Evolutionary conservation across 2,888 invertebrate species (phyloP), one percentile per base, ranked within the genome.

Genomic region (Cosmia pyralina): DNA sequence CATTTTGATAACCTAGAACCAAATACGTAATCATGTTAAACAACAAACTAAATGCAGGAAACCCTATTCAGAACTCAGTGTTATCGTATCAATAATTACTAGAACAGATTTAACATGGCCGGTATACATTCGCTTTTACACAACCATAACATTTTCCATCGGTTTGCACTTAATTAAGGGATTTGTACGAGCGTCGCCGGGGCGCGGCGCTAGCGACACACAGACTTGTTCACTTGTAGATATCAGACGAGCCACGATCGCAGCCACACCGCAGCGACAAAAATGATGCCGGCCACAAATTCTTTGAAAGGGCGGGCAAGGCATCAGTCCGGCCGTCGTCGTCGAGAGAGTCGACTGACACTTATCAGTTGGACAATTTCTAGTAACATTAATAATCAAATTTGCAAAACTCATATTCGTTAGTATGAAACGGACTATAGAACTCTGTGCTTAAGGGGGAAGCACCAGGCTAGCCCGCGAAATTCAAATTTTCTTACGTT

Each of bases 111-210:
- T 87, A 75, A 84, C 82, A 86, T 71, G 68, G 58, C 58, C 70
- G 74, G 71, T 80, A 68, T 79, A 83, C 79, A 81, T 71, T 80
- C 65, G 73, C 79, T 78, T 84, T 85, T 88, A 87, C 88, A 88
- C 85, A 86, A 86, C 88, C 86, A 88, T 86, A 89, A 83, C 87
- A 79, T 89, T 88, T 85, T 86, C 85, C 81, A 79, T 85, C 70
- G 87, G 87, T 91, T 91, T 91, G 89, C 90, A 90, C 91, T 92
- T 93, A 93, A 93, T 93, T 93, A 93, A 91, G 89, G 91, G 91
- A 92, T 93, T 92, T 92, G 89, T 89, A 85, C 86, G 88, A 87
- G 85, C 83, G 87, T 82, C 82, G 85, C 84, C 84, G 80, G 85
- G 88, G 84, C 73, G 88, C 83, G 87, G 87, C 82, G 79, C 76